These are phyloP conservation scores for Epinephelus cyanopodus DNA, from an alignment of 2,113 vertebrate genomes.

Conservation along the genomic window DNA sequence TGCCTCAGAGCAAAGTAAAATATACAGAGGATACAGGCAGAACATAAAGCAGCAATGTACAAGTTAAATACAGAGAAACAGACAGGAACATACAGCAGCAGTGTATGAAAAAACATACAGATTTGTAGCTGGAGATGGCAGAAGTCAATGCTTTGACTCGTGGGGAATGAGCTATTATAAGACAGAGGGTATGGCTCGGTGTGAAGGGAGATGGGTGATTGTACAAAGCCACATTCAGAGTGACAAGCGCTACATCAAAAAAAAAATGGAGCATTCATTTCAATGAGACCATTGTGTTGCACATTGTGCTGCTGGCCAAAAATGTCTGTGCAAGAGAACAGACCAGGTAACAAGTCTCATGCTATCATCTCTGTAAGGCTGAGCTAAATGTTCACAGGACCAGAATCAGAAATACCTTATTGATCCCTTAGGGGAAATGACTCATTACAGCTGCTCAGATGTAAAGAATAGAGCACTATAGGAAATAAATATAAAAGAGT, in stretches of 20 bases:
- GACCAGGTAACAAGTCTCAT: neutral
- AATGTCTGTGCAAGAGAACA: neutral
- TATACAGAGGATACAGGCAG: neutral
- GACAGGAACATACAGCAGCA: neutral
- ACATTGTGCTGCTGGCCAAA: neutral
- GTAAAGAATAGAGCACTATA: no score
- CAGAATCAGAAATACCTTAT: no score
- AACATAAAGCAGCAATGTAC: neutral
- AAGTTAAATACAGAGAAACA: neutral
- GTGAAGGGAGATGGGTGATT: conserved; percentile 10
- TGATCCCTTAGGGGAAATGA: no score
- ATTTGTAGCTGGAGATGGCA: conserved; percentile 11
- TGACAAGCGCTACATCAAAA: neutral
- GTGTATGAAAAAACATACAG: neutral
- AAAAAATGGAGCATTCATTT: conserved; percentile 1
- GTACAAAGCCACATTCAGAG: neutral
- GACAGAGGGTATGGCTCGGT: neutral
- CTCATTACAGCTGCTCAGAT: no score
- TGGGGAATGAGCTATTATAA: conserved; percentile 9
- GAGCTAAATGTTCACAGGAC: neutral
- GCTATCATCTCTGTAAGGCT: neutral
- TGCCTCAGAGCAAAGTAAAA: conserved; percentile 15
- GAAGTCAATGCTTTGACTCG: neutral
- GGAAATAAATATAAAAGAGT: no score
- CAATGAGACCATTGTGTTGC: neutral